Conservation (phyloP, 2,113 vertebrate species). For the Chrysochloris asiatica region DNA sequence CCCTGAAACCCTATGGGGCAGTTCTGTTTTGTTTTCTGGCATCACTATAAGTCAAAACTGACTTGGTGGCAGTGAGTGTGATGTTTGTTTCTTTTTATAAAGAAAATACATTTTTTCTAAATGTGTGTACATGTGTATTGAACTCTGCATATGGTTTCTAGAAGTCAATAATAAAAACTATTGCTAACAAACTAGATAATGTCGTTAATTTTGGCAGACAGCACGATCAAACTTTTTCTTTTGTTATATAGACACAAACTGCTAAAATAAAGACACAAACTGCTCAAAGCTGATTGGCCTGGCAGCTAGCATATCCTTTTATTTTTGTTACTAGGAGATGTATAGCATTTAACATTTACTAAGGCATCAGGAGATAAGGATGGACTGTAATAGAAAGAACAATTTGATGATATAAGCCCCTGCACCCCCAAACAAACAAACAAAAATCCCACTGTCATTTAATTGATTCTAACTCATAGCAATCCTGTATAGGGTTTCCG, state of each 20-base stretch:
- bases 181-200: not conserved
- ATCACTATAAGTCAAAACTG: too few relatives aligned
- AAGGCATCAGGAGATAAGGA: not conserved
- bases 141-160: not conserved
- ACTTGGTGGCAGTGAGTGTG: too few relatives aligned
- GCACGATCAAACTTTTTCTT: not conserved
- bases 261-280: not conserved
- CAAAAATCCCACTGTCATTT: too few relatives aligned
- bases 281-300: not conserved
- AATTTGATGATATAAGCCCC: too few relatives aligned
- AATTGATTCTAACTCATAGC: too few relatives aligned
- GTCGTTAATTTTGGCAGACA: not conserved
- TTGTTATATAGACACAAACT: slow-evolving; percentile 3
- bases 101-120: too few relatives aligned
- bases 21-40: too few relatives aligned
- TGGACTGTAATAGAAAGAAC: not conserved
- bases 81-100: too few relatives aligned
- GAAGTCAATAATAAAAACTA: slow-evolving; percentile 26
- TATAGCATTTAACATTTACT: not conserved
- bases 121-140: not conserved
- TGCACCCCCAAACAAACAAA: too few relatives aligned
- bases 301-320: not conserved
- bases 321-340: not conserved
- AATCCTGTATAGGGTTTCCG: too few relatives aligned
- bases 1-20: too few relatives aligned